phyloP scores from a whole-genome alignment of 1,140 invertebrate genomes.

The Batillaria attramentaria region DNA sequence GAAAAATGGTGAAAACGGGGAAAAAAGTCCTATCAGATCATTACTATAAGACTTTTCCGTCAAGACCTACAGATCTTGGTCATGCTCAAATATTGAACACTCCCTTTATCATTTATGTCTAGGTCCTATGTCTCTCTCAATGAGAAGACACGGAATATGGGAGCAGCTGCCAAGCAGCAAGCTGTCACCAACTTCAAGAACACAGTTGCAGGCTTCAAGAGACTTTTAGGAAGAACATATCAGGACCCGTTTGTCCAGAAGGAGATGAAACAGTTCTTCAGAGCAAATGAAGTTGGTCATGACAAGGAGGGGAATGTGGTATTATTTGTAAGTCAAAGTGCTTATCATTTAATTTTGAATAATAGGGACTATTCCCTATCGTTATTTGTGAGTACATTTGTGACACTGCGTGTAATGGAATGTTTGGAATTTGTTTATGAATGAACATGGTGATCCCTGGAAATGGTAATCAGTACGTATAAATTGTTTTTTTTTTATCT shows the following conservation, averaged over 20 bases:
- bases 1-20: neutral
- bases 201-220: conserved; percentile 94
- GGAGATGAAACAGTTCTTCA: conserved; percentile 78
- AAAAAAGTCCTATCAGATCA: neutral
- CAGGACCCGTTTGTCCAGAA: conserved; percentile 89
- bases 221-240: conserved; percentile 87
- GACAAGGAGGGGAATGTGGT: conserved; percentile 77
- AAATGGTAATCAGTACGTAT: no score
- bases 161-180: conserved; percentile 97
- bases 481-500: neutral
- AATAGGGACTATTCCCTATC: no score
- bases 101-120: conserved; percentile 62
- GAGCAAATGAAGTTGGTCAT: conserved; percentile 84
- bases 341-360: no score
- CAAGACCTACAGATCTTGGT: no score
- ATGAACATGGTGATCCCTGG: no score
- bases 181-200: conserved; percentile 98
- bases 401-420: no score
- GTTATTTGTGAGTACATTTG: no score
- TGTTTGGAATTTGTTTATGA: no score
- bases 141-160: conserved; percentile 91
- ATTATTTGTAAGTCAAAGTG: conserved; percentile 76
- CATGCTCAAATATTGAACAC: neutral
- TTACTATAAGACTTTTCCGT: neutral
- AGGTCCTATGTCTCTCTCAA: conserved; percentile 97